Evolutionary conservation across 2,888 invertebrate species (phyloP), one percentile per base, ranked within the genome.

Genomic region (Lysandra coridon): DNA sequence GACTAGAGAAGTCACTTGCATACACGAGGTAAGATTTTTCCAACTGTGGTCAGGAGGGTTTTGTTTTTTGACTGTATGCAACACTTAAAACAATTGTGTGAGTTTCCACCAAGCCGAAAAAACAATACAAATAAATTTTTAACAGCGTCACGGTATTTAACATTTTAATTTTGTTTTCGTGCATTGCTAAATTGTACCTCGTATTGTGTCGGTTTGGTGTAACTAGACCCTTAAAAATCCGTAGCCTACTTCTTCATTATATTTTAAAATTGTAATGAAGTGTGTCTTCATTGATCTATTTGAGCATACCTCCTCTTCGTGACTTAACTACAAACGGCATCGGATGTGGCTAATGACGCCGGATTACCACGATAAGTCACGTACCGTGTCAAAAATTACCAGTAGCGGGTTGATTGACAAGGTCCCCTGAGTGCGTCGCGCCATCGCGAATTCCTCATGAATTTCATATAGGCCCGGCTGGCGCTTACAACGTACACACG

Each of bases 1-100:
- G 92, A 98, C 97, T 0, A 95, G 99, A 81, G 98, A 98, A 89
- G 99, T 99, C 78, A 97, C 96, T 79, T 98, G 98, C 88, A 97
- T 98, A 84, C 98, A 98, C 85, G 97, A 97, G 92, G 95, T 94
- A 83, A 87, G 86, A 7, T 78, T 17, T 10, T 12, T 10, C 10
- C 49, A 49, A 10, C 3, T 12, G 0, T 10, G 49, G 49, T 49
- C 49, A 49, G 49, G 49, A 49, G 49, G 49, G 10, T 49, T 49
- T 10, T 10, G 10, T 49, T 49, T 10, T 10, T 2, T 49, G 10
- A 12, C 49, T 12, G 44, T 10, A 44, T 44, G 44, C 10, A 44
- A 10, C 49, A 49, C 10, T 49, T 49, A 49, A 49, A 49, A 12
- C 10, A 49, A 49, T 3, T 49, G 7, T 2, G 49, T 10, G 10